Evolutionary conservation across 2,888 invertebrate species (phyloP).

Genomic region (Augochlorella aurata): DNA sequence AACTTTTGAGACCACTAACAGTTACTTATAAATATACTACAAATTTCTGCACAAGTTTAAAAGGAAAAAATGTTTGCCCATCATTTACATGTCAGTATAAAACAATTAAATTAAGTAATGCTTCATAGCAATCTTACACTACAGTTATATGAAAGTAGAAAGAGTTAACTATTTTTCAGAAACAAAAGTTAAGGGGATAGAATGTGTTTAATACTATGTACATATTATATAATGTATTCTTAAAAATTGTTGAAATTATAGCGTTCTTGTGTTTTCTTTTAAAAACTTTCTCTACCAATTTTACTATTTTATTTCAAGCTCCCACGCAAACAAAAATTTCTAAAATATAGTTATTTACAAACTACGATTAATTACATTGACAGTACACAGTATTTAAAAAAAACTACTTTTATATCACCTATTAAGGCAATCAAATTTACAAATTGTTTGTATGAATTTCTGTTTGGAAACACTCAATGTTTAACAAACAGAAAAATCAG

Average conservation of each 20-base stretch:
- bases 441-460: neutral
- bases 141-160: neutral
- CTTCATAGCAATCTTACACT: neutral
- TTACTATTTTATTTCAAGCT: neutral
- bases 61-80: neutral
- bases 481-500: neutral
- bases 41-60: neutral
- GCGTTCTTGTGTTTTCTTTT: neutral
- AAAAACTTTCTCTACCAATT: neutral
- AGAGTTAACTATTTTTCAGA: neutral
- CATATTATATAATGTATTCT: neutral
- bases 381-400: neutral
- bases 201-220: neutral
- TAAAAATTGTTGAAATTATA: neutral
- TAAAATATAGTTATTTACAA: neutral
- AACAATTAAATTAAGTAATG: neutral
- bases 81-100: conserved; percentile 10
- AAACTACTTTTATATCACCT: neutral
- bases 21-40: neutral
- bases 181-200: neutral
- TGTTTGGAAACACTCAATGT: neutral
- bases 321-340: neutral
- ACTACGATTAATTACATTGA: neutral
- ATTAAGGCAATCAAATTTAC: neutral
- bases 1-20: neutral